Evolutionary conservation across 92 coral and sea anemone species (phyloP).

Genomic region (Hydrozoanthus gracilis): DNA sequence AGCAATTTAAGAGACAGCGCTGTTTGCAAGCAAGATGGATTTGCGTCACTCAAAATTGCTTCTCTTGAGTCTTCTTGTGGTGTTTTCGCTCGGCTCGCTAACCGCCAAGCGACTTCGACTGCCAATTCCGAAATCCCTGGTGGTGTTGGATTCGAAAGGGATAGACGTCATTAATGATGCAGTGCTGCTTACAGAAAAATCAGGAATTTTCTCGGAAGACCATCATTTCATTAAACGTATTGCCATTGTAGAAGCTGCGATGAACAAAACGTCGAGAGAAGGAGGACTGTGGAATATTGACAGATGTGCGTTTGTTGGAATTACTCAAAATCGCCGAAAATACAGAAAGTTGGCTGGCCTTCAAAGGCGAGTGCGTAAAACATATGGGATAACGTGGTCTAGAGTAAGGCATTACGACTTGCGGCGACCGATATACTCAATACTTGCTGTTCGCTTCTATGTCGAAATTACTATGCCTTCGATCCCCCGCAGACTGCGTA

Average conservation of each 20-base stretch:
- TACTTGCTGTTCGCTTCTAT: slow-evolving; percentile 90
- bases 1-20: neutral
- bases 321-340: slow-evolving; percentile 86
- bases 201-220: slow-evolving; percentile 78
- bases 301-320: slow-evolving; percentile 80
- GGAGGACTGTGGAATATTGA: slow-evolving; percentile 96
- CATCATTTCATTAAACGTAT: slow-evolving; percentile 86
- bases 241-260: slow-evolving; percentile 89
- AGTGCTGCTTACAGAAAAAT: slow-evolving; percentile 62
- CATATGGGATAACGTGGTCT: slow-evolving; percentile 95
- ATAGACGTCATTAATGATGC: slow-evolving; percentile 76
- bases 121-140: slow-evolving; percentile 78
- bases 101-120: slow-evolving; percentile 72
- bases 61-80: neutral
- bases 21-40: slow-evolving; percentile 19
- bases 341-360: slow-evolving; percentile 77
- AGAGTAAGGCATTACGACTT: slow-evolving; percentile 83
- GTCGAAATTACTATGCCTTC: slow-evolving; percentile 72
- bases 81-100: slow-evolving; percentile 19
- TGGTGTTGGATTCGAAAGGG: slow-evolving; percentile 77
- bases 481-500: slow-evolving; percentile 79
- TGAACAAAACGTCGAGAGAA: slow-evolving; percentile 80
- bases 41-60: slow-evolving; percentile 17
- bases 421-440: slow-evolving; percentile 90
- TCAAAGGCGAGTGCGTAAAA: slow-evolving; percentile 90